Evolutionary conservation across 2,113 vertebrate genomes (phyloP), one percentile per base, ranked within the genome.

Genomic region (Hyperopisus bebe): DNA sequence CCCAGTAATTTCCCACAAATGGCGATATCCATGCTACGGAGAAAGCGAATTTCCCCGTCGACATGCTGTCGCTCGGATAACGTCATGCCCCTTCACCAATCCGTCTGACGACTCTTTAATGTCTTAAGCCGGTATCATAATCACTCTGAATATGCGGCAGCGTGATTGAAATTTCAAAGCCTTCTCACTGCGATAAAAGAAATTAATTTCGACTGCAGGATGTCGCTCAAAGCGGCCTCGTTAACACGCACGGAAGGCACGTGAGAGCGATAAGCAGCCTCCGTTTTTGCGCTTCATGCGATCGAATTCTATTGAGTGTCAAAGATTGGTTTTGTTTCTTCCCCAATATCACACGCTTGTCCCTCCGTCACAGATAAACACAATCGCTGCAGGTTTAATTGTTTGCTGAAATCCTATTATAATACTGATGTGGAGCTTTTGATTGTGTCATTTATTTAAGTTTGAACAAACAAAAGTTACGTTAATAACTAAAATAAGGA

Each of bases 191-290:
- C 31, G 85, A 87, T 87, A 83, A 89, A 89, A 89, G 70, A 55
- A 87, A 51, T 55, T 47, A 88, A 70, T 88, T 62, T 88, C 13
- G 85, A 87, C 85, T 87, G n/a, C 85, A 87, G 85, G 50, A 88
- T 66, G 85, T 42, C 39, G 55, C 55, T 62, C 53, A 88, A 88
- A 88, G 53, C 13, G 19, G 3, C 19, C 15, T 44, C 35, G 19
- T 42, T 62, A 21, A 44, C 48, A 10, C 3, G 85, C 50, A 21
- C 50, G 27, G 85, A n/a, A 35, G 31, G 48, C 85, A 21, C 7
- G 85, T n/a, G 21, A n/a, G 10, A 27, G 87, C 44, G 62, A 62
- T 70, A 88, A 88, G 85, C 27, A 50, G 46, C 21, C 50, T 86
- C 48, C 8, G 27, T 51, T 86, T 51, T 86, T 27, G 84, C 15